Conservation (phyloP, 2,113 vertebrate species). For the Phoenicopterus ruber region DNA sequence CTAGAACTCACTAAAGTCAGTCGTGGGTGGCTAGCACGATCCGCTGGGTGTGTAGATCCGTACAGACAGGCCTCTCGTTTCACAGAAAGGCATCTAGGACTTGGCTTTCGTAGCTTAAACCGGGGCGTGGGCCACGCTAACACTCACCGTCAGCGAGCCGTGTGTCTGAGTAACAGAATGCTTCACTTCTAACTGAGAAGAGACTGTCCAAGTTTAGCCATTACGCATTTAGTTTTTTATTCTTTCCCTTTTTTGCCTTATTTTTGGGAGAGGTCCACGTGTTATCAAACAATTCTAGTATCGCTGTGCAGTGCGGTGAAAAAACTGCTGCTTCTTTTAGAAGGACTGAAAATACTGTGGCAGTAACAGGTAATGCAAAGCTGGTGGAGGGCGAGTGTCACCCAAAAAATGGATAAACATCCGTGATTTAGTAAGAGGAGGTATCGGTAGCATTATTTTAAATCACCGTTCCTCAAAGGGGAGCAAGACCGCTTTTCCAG, state of each 20-base stretch:
- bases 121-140: constrained; percentile 14
- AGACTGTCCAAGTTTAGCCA: not conserved
- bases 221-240: not conserved
- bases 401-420: not conserved
- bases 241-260: not conserved
- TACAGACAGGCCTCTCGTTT: not conserved
- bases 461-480: not conserved
- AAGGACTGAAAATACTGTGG: not conserved
- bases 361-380: not conserved
- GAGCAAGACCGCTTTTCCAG: not conserved
- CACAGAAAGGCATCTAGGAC: not conserved
- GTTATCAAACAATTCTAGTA: not conserved
- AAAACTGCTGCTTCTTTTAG: not conserved
- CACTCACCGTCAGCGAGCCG: not conserved
- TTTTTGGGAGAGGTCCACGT: fast-evolving
- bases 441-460: fast-evolving
- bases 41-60: not conserved
- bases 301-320: not conserved
- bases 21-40: not conserved
- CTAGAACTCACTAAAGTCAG: not conserved
- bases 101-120: not conserved
- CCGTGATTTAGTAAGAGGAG: not conserved
- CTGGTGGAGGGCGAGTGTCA: not conserved
- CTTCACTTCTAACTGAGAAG: not conserved
- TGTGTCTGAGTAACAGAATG: not conserved